A percentile compares a stretch with the other conserved stretches of the same genome.
Evolutionary conservation across 2,888 invertebrate genomes (phyloP).

Genomic region (Thereva nobilitata): DNA sequence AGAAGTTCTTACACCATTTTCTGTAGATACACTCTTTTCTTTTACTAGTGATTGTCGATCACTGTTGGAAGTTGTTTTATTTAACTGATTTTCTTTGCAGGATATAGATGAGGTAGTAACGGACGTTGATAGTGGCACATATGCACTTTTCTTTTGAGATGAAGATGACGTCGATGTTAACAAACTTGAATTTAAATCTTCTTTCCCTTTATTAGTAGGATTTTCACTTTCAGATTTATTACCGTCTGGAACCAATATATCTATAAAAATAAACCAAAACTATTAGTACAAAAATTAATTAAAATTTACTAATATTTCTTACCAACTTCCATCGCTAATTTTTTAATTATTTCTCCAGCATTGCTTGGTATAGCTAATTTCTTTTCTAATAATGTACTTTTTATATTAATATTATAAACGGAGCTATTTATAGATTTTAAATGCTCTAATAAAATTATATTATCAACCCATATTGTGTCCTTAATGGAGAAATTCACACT

Average conservation of each 20-base stretch:
- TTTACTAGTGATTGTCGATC: too few species aligned
- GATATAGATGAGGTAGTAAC: too few species aligned
- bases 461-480: slow-evolving; percentile 49
- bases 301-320: slow-evolving; percentile 9
- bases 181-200: too few species aligned
- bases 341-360: slow-evolving; percentile 24
- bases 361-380: slow-evolving; percentile 26
- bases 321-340: slow-evolving; percentile 37
- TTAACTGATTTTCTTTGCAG: too few species aligned
- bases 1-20: background rate
- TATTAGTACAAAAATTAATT: background rate
- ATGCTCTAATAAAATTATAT: slow-evolving; percentile 48
- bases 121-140: too few species aligned
- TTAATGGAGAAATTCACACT: slow-evolving; percentile 48
- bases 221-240: too few species aligned
- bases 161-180: too few species aligned
- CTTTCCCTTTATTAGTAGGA: background rate
- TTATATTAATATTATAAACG: slow-evolving; percentile 36
- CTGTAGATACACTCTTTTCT: too few species aligned
- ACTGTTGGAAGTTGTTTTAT: too few species aligned
- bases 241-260: too few species aligned
- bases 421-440: slow-evolving; percentile 41
- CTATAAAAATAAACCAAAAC: slow-evolving; percentile 15
- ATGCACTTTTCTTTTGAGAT: too few species aligned
- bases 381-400: slow-evolving; percentile 37